phyloP scores from a whole-genome alignment of 2,888 invertebrate species.

The Cryptocephalus primarius region DNA sequence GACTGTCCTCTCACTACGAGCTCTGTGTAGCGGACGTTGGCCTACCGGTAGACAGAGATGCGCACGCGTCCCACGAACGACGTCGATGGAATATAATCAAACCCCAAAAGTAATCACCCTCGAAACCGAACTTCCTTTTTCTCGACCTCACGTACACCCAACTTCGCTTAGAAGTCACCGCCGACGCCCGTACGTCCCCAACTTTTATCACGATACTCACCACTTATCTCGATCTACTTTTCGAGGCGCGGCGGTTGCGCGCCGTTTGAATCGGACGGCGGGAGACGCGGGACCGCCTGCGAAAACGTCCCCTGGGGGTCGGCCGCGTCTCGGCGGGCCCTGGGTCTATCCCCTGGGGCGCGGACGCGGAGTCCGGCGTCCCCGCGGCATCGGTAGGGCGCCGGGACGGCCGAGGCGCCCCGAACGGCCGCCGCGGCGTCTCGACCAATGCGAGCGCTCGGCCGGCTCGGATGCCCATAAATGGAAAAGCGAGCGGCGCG shows the following conservation, averaged over 20 bases:
- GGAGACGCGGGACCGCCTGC: too few relatives aligned
- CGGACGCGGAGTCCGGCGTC: too few relatives aligned
- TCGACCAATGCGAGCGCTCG: constrained; percentile 46
- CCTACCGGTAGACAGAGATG: constrained; percentile 29
- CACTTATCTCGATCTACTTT: constrained; percentile 17
- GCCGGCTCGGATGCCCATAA: constrained; percentile 51
- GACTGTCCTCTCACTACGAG: constrained; percentile 29
- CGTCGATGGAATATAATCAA: too few relatives aligned
- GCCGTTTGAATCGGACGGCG: constrained; percentile 13
- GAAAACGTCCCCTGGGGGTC: too few relatives aligned
- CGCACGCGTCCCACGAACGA: constrained; percentile 20
- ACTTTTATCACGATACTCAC: not conserved
- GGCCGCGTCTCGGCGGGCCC: too few relatives aligned
- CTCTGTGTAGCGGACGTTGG: constrained; percentile 37
- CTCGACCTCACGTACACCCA: too few relatives aligned
- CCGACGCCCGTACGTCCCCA: not conserved
- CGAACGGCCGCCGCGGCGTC: constrained; percentile 21
- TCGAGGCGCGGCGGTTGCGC: constrained; percentile 18
- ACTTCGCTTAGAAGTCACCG: not conserved
- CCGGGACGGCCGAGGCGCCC: too few relatives aligned
- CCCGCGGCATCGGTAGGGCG: too few relatives aligned
- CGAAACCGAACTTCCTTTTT: too few relatives aligned
- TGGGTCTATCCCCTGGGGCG: too few relatives aligned
- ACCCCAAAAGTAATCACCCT: too few relatives aligned
- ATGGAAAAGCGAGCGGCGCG: constrained; percentile 44